Conservation (phyloP, 2,797 vertebrate species). For the Catamblyrhynchus diadema region DNA sequence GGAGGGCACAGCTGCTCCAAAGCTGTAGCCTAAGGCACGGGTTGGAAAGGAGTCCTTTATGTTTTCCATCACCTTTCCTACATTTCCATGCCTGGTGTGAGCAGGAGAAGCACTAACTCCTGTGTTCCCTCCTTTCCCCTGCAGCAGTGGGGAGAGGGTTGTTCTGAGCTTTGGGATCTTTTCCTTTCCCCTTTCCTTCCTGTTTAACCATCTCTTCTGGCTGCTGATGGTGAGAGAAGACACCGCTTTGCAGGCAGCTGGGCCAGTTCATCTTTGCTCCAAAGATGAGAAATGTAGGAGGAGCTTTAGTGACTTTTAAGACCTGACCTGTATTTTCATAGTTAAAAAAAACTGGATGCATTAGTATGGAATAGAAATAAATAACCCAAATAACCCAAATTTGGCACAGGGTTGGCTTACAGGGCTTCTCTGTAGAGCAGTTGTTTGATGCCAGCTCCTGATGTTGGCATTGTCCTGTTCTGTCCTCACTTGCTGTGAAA, state of each 20-base stretch:
- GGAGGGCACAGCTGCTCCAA: background rate
- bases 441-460: background rate
- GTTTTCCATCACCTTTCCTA: background rate
- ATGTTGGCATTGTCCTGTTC: background rate
- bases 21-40: background rate
- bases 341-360: background rate
- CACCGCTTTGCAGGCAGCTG: background rate
- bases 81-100: background rate
- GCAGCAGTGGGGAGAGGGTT: background rate
- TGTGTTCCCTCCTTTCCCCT: background rate
- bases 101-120: background rate
- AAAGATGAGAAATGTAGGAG: background rate
- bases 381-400: accelerated
- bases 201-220: background rate
- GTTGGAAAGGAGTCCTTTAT: background rate
- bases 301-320: background rate
- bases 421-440: background rate
- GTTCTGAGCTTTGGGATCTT: background rate
- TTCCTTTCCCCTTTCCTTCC: background rate
- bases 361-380: background rate
- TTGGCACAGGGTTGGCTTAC: background rate
- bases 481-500: background rate
- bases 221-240: background rate
- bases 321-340: background rate
- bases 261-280: background rate